Percentiles rank a stretch among this genome's conserved stretches.
Evolutionary conservation across 2,113 vertebrate species (phyloP).

Genomic region (Psophia crepitans): DNA sequence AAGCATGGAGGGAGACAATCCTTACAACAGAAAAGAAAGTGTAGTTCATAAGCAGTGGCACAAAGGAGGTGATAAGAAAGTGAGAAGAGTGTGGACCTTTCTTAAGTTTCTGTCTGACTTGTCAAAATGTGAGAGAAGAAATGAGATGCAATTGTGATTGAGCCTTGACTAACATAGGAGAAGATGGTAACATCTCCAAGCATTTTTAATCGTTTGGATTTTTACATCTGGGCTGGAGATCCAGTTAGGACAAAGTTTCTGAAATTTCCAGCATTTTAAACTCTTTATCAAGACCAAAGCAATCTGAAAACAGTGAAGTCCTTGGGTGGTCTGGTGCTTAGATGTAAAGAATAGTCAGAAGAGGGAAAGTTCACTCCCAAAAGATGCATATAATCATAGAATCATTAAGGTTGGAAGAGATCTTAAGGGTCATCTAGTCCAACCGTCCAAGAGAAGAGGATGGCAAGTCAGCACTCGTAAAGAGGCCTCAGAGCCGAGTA

Average conservation of each 20-base stretch:
- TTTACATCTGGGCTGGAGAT: neutral
- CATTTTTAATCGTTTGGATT: neutral
- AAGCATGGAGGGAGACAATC: neutral
- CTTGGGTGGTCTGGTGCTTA: neutral
- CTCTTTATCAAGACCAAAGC: neutral
- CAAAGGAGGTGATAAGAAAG: neutral
- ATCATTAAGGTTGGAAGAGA: too few species aligned
- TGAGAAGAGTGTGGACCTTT: neutral
- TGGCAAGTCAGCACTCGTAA: neutral
- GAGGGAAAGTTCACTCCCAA: neutral
- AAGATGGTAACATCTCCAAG: neutral
- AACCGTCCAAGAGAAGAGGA: neutral
- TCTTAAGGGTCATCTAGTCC: too few species aligned
- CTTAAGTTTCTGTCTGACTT: neutral
- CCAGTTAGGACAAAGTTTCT: neutral
- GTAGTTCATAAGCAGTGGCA: neutral
- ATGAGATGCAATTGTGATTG: neutral
- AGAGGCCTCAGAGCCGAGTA: neutral
- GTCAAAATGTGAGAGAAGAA: neutral
- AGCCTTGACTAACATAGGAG: neutral
- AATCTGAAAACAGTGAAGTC: neutral
- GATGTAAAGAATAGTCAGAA: neutral
- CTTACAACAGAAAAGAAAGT: neutral
- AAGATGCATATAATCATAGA: neutral
- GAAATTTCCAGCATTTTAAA: neutral